Conservation (phyloP, 1,140 invertebrate species). For the Drosophila asahinai region DNA sequence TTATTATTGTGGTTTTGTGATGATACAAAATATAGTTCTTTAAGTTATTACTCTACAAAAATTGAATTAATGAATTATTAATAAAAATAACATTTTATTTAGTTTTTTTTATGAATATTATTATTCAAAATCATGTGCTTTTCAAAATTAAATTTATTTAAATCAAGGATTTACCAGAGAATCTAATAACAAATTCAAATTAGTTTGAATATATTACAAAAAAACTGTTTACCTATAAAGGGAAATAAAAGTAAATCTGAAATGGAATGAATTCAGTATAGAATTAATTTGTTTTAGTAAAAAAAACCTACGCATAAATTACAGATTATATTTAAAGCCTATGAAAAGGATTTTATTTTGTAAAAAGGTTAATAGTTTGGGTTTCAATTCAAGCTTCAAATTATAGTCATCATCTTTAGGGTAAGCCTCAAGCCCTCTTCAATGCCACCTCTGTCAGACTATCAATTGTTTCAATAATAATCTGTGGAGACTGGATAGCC, state of each 20-base stretch:
- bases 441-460: background rate
- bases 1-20: background rate
- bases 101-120: no score
- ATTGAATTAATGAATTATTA: background rate
- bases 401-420: background rate
- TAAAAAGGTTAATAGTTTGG: background rate
- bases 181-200: background rate
- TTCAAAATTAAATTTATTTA: no score
- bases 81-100: background rate
- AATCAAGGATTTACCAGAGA: no score
- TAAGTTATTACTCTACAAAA: background rate
- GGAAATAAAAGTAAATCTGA: background rate
- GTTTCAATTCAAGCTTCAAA: background rate
- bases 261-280: background rate
- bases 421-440: background rate
- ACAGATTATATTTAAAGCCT: no score
- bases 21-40: no score
- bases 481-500: background rate
- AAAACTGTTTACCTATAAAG: no score
- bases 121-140: background rate
- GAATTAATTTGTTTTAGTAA: background rate
- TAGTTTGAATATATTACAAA: background rate
- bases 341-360: background rate
- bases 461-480: conserved; percentile 1
- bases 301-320: background rate